Base-by-base conservation (phyloP, 2,113 vertebrate genomes). In the Hoplias malabaricus region DNA sequence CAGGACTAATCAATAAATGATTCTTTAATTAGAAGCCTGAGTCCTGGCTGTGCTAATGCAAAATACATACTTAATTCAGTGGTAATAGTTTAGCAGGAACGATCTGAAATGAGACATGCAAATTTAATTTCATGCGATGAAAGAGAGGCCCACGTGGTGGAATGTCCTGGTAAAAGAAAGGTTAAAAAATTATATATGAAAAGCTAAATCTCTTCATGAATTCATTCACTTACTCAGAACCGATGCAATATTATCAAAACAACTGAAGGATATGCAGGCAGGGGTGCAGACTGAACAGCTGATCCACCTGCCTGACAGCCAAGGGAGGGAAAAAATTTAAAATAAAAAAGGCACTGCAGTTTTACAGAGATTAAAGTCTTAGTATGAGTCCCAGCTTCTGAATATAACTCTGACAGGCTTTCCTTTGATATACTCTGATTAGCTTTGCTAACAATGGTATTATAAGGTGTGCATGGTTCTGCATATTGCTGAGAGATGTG, bases 61-160 rank as follows among this genome's bases (percentile, higher is more conserved):
- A 50, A 80, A 65, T 61, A 57, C 43, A 61, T 77, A 38, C 36
- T 70, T 61, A 73, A 78, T 78, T 78, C 69, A 73, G 69, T 73
- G 27, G 62, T 67, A 75, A 50, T 21, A n/a, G 63, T 71, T 81
- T 10, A 57, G 31, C 40, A 36, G 43, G 38, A 50, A 50, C 10
- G 3, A 12, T 48, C 50, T n/a, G 61, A 43, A 23, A 56, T n/a
- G 43, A 4, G 19, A 23, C 10, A 23, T 33, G 16, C 4, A 12
- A 29, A 14, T 19, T n/a, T n/a, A 31, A 33, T 8, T 16, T 1
- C 1, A 19, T 5, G 7, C 0, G 5, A 33, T 31, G 11, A 16
- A 14, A 19, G 19, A 46, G 43, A 46, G 4, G 3, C 19, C 43
- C 19, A 56, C n/a, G 23, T 7, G 25, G 1, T 56, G n/a, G 7